These are phyloP conservation scores for Nycteola revayana DNA, from an alignment of 2,888 invertebrate species.

Conservation along the genomic window DNA sequence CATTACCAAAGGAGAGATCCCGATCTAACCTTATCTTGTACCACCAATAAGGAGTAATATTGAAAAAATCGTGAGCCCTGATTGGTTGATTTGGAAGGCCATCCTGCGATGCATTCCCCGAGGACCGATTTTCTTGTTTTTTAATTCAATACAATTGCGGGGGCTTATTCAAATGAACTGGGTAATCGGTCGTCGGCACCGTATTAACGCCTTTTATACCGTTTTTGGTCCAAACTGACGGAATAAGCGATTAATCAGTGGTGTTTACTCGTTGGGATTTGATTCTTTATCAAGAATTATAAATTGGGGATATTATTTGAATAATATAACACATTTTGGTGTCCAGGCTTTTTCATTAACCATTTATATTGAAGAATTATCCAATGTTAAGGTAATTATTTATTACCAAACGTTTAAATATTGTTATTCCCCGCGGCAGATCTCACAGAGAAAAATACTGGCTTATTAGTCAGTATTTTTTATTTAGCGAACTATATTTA, in stretches of 20 bases:
- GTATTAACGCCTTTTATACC: slow-evolving; percentile 45
- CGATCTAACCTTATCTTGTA: slow-evolving; percentile 11
- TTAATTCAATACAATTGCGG: slow-evolving; percentile 48
- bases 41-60: slow-evolving; percentile 18
- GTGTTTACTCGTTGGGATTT: no score
- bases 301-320: no score
- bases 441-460: no score
- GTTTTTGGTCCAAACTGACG: slow-evolving; percentile 29
- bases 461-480: no score
- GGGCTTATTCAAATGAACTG: slow-evolving; percentile 60
- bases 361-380: no score
- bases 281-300: no score
- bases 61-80: slow-evolving; percentile 15
- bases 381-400: no score
- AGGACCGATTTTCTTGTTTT: slow-evolving; percentile 34
- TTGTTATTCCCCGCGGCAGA: no score
- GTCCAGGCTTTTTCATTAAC: no score
- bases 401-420: no score
- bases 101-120: slow-evolving; percentile 28
- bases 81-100: slow-evolving; percentile 29
- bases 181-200: slow-evolving; percentile 57
- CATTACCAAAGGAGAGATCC: slow-evolving; percentile 22
- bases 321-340: no score
- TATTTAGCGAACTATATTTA: no score
- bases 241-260: slow-evolving; percentile 22